A percentile compares a stretch with the other conserved stretches of the same genome.
Evolutionary conservation across 2,888 invertebrate genomes (phyloP).

Genomic region (Octonoba sinensis): DNA sequence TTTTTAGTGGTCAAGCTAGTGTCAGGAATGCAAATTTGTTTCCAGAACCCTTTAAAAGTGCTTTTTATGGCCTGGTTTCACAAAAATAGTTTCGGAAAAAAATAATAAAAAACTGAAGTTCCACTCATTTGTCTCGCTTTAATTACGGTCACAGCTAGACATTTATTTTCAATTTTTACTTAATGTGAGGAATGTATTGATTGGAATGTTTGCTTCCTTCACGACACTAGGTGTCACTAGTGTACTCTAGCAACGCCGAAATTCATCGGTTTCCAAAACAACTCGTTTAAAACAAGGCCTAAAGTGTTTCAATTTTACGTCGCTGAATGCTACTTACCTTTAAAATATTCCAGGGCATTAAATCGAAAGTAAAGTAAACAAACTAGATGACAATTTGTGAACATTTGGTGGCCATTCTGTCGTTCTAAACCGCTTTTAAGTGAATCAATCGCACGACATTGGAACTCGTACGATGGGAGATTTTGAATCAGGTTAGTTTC

Average conservation of each 20-base stretch:
- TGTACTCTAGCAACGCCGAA: conserved; percentile 58
- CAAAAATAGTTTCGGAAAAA: background rate
- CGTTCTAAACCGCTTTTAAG: too few relatives aligned
- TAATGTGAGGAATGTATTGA: conserved; percentile 40
- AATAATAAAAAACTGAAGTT: too few relatives aligned
- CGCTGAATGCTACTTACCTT: too few relatives aligned
- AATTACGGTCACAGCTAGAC: too few relatives aligned
- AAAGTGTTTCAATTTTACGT: conserved; percentile 30
- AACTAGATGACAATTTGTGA: too few relatives aligned
- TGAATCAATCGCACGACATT: too few relatives aligned
- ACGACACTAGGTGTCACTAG: conserved; percentile 62
- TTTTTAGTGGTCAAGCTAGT: conserved; percentile 61
- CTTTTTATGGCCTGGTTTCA: background rate
- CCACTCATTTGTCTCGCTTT: too few relatives aligned
- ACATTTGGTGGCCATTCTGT: too few relatives aligned
- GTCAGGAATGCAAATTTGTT: conserved; percentile 58
- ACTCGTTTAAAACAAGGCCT: conserved; percentile 53
- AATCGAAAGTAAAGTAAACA: too few relatives aligned
- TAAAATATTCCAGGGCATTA: too few relatives aligned
- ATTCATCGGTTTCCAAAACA: conserved; percentile 57
- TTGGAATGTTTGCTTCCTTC: conserved; percentile 37
- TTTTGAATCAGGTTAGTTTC: conserved; percentile 64
- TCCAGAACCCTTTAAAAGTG: background rate
- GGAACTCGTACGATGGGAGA: conserved; percentile 45
- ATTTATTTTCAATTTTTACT: too few relatives aligned